A percentile compares a stretch with the other conserved stretches of the same genome.
These are phyloP conservation scores for Nemapogon koenigi DNA, from an alignment of 2,888 invertebrate genomes.

Conservation along the genomic window DNA sequence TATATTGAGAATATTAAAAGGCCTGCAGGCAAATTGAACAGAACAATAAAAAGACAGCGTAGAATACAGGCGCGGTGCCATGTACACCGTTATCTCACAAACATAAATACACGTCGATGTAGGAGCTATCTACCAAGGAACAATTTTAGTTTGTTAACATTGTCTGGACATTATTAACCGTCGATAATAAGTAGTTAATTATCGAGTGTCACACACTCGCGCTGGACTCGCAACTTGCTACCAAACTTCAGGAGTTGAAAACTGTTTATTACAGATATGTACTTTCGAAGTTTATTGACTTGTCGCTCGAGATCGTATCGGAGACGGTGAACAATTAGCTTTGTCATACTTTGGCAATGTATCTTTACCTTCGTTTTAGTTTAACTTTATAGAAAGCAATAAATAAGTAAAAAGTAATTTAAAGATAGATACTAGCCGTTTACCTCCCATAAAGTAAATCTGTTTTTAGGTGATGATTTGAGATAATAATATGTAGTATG, in stretches of 20 bases:
- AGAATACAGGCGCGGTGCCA: constrained; percentile 23
- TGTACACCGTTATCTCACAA: constrained; percentile 37
- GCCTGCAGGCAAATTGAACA: no score
- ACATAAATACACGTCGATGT: constrained; percentile 34
- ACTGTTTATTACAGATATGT: constrained; percentile 20
- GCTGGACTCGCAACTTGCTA: constrained; percentile 20
- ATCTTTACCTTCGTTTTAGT: no score
- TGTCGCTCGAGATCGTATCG: constrained; percentile 2
- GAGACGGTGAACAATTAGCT: no score
- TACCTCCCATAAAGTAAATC: no score
- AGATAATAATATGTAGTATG: no score
- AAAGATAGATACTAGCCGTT: no score
- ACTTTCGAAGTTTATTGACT: constrained; percentile 7
- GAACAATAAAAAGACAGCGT: constrained; percentile 35
- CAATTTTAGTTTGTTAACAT: constrained; percentile 47
- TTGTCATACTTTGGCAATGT: no score
- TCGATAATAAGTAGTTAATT: constrained; percentile 47
- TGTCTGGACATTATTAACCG: constrained; percentile 38
- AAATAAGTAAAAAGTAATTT: no score
- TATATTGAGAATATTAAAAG: no score
- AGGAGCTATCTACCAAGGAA: constrained; percentile 26
- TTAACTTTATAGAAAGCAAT: no score
- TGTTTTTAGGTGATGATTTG: no score
- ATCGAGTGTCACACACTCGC: constrained; percentile 34
- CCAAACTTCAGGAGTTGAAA: constrained; percentile 17